These are phyloP conservation scores for Rhagonycha lutea DNA, from an alignment of 2,888 invertebrate species.

Conservation along the genomic window DNA sequence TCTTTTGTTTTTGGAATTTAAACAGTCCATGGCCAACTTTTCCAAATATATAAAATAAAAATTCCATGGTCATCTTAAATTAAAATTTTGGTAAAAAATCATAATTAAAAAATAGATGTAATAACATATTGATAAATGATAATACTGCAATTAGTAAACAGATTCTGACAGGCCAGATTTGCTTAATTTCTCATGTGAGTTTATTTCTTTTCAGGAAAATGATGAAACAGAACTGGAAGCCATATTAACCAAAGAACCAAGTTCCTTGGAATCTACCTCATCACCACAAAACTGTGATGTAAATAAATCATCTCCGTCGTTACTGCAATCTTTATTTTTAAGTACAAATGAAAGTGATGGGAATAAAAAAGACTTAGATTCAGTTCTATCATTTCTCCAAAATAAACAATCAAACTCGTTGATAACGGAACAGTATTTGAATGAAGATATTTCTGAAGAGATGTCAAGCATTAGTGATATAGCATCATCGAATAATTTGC, in stretches of 20 bases:
- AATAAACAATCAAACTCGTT: slow-evolving; percentile 42
- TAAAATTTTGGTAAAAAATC: too few species aligned
- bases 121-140: too few species aligned
- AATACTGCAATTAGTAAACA: too few species aligned
- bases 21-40: too few species aligned
- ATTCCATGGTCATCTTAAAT: too few species aligned
- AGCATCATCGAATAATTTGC: slow-evolving; percentile 39
- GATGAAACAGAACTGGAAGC: background rate
- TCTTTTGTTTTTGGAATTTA: too few species aligned
- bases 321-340: background rate
- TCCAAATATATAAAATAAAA: too few species aligned
- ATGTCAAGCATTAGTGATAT: slow-evolving; percentile 6
- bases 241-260: background rate
- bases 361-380: slow-evolving; percentile 16
- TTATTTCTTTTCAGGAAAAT: background rate
- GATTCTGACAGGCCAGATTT: too few species aligned
- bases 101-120: too few species aligned
- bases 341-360: background rate
- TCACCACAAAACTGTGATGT: slow-evolving; percentile 5
- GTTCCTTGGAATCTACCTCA: background rate
- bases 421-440: slow-evolving; percentile 38
- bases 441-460: slow-evolving; percentile 38
- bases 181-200: background rate
- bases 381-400: slow-evolving; percentile 40
- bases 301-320: background rate